These are phyloP conservation scores for Drosophila albomicans DNA, from an alignment of 1,140 invertebrate species.

Conservation along the genomic window DNA sequence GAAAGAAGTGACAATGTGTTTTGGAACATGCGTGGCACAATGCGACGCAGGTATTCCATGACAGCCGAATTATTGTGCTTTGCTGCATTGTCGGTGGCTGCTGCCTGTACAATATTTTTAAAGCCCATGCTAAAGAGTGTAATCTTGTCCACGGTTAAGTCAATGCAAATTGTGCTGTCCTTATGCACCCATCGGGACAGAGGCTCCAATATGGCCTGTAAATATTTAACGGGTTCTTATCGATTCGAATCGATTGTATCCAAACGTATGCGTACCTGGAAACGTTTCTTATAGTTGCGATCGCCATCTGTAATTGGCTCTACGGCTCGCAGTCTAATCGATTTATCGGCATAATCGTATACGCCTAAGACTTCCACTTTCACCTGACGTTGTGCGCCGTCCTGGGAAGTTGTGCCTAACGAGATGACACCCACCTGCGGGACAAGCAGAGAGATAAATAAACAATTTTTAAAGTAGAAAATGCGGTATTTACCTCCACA, in stretches of 20 bases:
- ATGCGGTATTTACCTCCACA: conserved; percentile 86
- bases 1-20: conserved; percentile 93
- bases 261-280: conserved; percentile 74
- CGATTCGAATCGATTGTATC: neutral
- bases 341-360: conserved; percentile 90
- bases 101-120: conserved; percentile 89
- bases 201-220: conserved; percentile 91
- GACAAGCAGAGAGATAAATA: neutral
- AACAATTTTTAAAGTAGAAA: neutral
- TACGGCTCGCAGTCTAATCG: conserved; percentile 91
- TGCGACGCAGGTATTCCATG: conserved; percentile 94
- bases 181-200: conserved; percentile 91
- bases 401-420: conserved; percentile 93
- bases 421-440: conserved; percentile 92
- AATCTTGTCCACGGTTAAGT: conserved; percentile 92
- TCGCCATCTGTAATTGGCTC: conserved; percentile 92
- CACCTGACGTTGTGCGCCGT: conserved; percentile 92
- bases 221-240: neutral
- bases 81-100: conserved; percentile 87
- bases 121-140: conserved; percentile 92
- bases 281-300: conserved; percentile 91
- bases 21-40: conserved; percentile 95
- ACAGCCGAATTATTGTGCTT: conserved; percentile 90
- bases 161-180: conserved; percentile 91
- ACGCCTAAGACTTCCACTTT: conserved; percentile 95